A percentile compares a stretch with the other conserved stretches of the same genome.
These are phyloP conservation scores for Melinaea menophilus DNA, from an alignment of 2,888 invertebrate genomes.

Conservation along the genomic window DNA sequence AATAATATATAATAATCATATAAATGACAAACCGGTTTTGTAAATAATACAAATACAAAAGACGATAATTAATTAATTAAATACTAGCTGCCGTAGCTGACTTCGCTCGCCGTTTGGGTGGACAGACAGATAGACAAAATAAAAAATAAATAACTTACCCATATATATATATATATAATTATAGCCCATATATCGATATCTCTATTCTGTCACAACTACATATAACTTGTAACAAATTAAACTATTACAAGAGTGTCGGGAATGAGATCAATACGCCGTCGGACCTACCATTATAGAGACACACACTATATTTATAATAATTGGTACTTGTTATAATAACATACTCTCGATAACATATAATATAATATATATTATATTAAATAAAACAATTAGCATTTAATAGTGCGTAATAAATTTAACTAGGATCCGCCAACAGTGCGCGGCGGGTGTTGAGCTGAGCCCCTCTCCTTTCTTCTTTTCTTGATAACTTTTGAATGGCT, in stretches of 20 bases:
- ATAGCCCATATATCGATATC: no score
- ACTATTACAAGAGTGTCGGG: not conserved
- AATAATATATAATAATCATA: not conserved
- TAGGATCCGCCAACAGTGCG: no score
- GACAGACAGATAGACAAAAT: no score
- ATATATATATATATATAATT: no score
- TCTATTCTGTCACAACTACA: not conserved
- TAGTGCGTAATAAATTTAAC: no score
- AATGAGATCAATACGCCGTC: not conserved
- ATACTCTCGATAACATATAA: conserved; percentile 7
- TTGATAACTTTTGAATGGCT: no score
- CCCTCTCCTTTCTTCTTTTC: no score
- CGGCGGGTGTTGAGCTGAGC: no score
- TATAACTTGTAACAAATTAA: not conserved
- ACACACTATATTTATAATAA: conserved; percentile 9
- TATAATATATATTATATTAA: not conserved
- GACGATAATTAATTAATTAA: not conserved
- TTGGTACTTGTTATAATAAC: conserved; percentile 10
- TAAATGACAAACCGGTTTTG: not conserved
- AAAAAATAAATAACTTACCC: no score
- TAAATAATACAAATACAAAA: not conserved
- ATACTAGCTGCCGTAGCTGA: no score
- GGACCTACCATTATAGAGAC: conserved; percentile 3
- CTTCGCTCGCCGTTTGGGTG: no score
- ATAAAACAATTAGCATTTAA: not conserved